Base-by-base conservation (phyloP, 2,888 invertebrate genomes). In the Drosophila conformis region DNA sequence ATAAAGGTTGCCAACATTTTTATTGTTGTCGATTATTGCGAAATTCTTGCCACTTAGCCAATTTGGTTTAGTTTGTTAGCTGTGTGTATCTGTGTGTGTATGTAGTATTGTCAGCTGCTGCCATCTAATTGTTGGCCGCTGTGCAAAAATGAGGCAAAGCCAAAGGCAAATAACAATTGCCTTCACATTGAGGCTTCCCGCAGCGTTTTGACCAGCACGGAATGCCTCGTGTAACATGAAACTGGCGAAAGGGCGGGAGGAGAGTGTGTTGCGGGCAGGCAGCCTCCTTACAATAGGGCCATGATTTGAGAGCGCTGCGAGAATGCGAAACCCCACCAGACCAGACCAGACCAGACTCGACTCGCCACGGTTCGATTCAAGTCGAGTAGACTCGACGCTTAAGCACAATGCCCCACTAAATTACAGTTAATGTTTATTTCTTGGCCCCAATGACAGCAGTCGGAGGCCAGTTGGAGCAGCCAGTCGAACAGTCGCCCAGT, bases 361-460 rank as follows among this genome's bases (percentile, higher is more conserved):
- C 46, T 85, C 82, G 83, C 46, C 46, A 25, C 58, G 56, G 31
- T 21, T 31, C 18, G 38, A 36, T 29, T 52, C 42, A 64, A 64
- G 56, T 46, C 59, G 63, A 73, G 33, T 66, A 46, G 84, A 76
- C 78, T 85, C 85, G 83, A 73, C 86, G 90, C 87, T 90, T 90
- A 83, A 90, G 88, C 89, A 87, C 90, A 87, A 87, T 87, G 87
- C 89, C 78, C 89, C 82, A 90, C 87, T 87, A 87, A 87, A 90
- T 87, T 87, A 87, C 87, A 90, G 87, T 87, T 87, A 87, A 87
- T 87, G 87, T 87, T 87, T 87, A 90, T 90, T 87, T 87, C 90
- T 85, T 87, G 77, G 78, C 80, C 67, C 73, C 73, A 77, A 73
- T 78, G 70, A 53, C 74, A 74, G 68, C 74, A 74, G 68, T 59